Percentiles rank a stretch among this genome's conserved stretches.
Conservation (phyloP, 2,113 vertebrate species). For the Amazona guildingii region DNA sequence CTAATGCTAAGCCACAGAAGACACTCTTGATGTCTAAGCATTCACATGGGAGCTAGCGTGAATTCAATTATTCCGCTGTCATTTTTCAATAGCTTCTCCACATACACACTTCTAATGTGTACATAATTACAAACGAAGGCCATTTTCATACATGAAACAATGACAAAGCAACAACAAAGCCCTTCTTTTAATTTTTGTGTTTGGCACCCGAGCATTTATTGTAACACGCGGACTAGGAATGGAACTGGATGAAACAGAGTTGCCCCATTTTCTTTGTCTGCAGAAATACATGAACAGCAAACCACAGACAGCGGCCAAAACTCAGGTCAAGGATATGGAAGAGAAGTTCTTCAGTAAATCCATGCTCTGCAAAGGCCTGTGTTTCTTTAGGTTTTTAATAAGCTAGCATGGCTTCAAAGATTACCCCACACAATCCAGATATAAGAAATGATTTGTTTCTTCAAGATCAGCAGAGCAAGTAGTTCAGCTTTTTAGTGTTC, state of each 20-base stretch:
- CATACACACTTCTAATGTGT: not conserved
- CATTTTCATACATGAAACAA: slow-evolving; percentile 58
- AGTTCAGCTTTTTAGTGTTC: not conserved
- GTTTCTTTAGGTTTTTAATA: not conserved
- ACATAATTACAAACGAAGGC: slow-evolving; percentile 45
- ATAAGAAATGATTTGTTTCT: not conserved
- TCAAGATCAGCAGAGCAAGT: not conserved
- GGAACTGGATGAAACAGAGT: slow-evolving; percentile 4
- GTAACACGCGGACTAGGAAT: not conserved
- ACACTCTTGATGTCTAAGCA: not conserved
- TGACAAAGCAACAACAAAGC: not conserved
- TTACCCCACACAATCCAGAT: not conserved
- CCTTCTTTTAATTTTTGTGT: slow-evolving; percentile 14
- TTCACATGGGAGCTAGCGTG: not conserved
- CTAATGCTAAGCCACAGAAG: slow-evolving; percentile 2
- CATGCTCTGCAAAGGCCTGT: not conserved
- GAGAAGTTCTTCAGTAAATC: not conserved
- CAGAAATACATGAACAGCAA: not conserved
- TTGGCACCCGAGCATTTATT: not conserved
- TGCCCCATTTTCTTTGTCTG: not conserved
- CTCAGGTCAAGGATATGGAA: not conserved
- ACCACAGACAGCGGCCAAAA: not conserved
- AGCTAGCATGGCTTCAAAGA: not conserved
- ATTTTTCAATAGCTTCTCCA: slow-evolving; percentile 46
- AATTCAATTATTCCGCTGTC: slow-evolving; percentile 45